Percentiles rank a stretch among this genome's conserved stretches.
Conservation (phyloP, 2,888 invertebrate species). For the Ephialtes manifestator region DNA sequence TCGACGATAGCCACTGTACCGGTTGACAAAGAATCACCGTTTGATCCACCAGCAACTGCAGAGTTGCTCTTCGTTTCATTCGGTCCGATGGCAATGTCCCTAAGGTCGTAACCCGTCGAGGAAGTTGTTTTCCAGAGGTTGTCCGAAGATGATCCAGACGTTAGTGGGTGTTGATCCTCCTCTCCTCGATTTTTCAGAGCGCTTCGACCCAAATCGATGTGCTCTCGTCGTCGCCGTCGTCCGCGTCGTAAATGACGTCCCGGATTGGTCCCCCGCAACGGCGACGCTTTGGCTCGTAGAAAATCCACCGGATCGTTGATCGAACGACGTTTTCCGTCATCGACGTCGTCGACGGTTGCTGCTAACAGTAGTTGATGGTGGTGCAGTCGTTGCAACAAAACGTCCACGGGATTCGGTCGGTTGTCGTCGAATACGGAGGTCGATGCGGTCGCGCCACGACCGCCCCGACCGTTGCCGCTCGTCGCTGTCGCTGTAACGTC, state of each 20-base stretch:
- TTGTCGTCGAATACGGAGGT: slow-evolving; percentile 21
- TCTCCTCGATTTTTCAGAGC: slow-evolving; percentile 40
- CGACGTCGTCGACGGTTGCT: slow-evolving; percentile 13
- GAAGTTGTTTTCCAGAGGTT: slow-evolving; percentile 10
- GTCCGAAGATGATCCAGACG: slow-evolving; percentile 13
- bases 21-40: slow-evolving; percentile 46
- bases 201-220: slow-evolving; percentile 63
- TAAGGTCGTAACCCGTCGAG: slow-evolving; percentile 32
- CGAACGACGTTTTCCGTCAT: background rate
- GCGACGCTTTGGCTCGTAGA: background rate
- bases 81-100: slow-evolving; percentile 37
- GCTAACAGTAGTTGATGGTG: background rate
- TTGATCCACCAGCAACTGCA: slow-evolving; percentile 34
- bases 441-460: slow-evolving; percentile 15
- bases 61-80: slow-evolving; percentile 49
- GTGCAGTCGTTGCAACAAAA: background rate
- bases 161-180: slow-evolving; percentile 23
- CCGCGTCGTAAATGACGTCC: slow-evolving; percentile 49
- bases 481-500: slow-evolving; percentile 56
- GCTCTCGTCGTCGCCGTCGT: slow-evolving; percentile 64
- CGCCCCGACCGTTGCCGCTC: slow-evolving; percentile 34
- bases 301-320: slow-evolving; percentile 27
- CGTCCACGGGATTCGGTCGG: background rate
- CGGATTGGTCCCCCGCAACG: slow-evolving; percentile 5
- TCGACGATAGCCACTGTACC: slow-evolving; percentile 52